Conservation (phyloP, 2,888 invertebrate species). For the Fragum whitleyi region DNA sequence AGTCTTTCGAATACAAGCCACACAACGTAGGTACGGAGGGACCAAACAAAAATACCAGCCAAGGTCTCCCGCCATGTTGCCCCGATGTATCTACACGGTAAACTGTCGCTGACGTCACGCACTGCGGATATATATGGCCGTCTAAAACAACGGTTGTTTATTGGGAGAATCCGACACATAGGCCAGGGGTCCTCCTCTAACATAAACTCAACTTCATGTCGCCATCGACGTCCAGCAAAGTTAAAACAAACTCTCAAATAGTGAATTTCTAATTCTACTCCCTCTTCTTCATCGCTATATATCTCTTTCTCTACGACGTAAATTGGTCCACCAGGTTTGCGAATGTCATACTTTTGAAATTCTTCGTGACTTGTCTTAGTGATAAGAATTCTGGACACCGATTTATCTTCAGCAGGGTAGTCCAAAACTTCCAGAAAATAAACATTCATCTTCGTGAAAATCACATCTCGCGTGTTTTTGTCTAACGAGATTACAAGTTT, state of each 20-base stretch:
- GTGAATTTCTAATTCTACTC: constrained; percentile 54
- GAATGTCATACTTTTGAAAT: constrained; percentile 67
- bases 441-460: constrained; percentile 67
- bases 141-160: constrained; percentile 59
- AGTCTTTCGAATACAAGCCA: constrained; percentile 72
- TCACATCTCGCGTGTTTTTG: constrained; percentile 61
- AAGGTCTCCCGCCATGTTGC: constrained; percentile 70
- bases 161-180: constrained; percentile 66
- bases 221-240: constrained; percentile 64
- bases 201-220: constrained; percentile 73
- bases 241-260: constrained; percentile 67
- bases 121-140: constrained; percentile 54
- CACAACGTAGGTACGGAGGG: constrained; percentile 63
- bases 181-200: constrained; percentile 74
- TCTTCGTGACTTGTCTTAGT: constrained; percentile 62
- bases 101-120: constrained; percentile 48
- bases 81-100: constrained; percentile 67
- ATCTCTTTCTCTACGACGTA: constrained; percentile 49
- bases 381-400: constrained; percentile 69
- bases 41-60: constrained; percentile 72
- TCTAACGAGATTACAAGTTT: constrained; percentile 67
- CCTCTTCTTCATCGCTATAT: constrained; percentile 31
- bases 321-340: constrained; percentile 70
- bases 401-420: constrained; percentile 71
- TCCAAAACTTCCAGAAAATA: constrained; percentile 72